Evolutionary conservation across 1,140 invertebrate species (phyloP), one percentile per base, ranked within the genome.

Genomic region (Tigriopus japonicus): DNA sequence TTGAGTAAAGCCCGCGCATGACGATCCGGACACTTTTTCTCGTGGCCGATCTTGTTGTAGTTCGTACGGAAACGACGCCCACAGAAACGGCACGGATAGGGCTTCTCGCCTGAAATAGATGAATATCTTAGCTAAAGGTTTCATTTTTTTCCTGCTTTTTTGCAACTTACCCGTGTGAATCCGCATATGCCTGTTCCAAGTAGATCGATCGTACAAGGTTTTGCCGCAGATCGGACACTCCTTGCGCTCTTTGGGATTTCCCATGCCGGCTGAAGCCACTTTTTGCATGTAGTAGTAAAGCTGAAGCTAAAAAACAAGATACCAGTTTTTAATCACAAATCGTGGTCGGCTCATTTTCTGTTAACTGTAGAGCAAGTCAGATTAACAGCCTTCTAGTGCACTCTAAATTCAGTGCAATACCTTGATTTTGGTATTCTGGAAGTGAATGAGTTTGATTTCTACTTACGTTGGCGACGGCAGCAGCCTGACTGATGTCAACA

Each of bases 231-330:
- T 49, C 52, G 41, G 58, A 28, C 58, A 59, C 28, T 59, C 58
- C 42, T 59, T 59, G 42, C 58, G 14, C 24, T 59, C 58, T 49
- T 59, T 59, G 19, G 58, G 58, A 49, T 49, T 59, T 21, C 58
- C 42, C 17, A 28, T 21, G 14, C 42, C 41, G 13, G 58, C 17
- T n/a, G 52, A 28, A 21, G 52, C 52, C 41, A 59, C 28, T 45
- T 59, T 59, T 42, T 59, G 58, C 58, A 59, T 59, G 58, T 59
- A 59, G 43, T 59, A 59, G 24, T 59, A 59, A n/a, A 59, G 43
- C 43, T 59, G 58, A 19, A 59, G 17, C 43, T 59, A 35, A 10
- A 49, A 49, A 21, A 49, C n/a, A n/a, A n/a, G n/a, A n/a, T n/a
- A n/a, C n/a, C n/a, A n/a, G n/a, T n/a, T n/a, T n/a, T n/a, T n/a